Conservation (phyloP, 2,797 vertebrate genomes). For the Pampus argenteus region DNA sequence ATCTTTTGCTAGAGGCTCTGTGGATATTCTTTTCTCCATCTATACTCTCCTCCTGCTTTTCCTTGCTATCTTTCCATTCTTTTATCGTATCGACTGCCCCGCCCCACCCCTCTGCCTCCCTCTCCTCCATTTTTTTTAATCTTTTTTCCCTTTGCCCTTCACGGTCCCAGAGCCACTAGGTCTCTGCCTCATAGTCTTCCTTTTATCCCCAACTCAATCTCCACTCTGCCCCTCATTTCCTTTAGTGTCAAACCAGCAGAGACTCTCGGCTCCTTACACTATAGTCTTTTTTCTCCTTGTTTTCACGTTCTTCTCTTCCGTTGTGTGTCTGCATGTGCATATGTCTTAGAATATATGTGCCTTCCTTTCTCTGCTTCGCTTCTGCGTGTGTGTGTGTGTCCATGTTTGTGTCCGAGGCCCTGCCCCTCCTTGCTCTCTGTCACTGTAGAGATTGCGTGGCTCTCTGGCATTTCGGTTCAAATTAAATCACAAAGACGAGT, state of each 20-base stretch:
- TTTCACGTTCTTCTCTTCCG: conserved; percentile 24
- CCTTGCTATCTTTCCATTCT: conserved; percentile 38
- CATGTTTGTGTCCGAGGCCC: conserved; percentile 44
- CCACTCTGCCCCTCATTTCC: conserved; percentile 38
- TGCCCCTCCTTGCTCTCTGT: conserved; percentile 69
- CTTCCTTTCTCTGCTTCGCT: conserved; percentile 19
- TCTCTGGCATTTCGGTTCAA: conserved; percentile 79
- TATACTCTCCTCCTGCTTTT: conserved; percentile 40
- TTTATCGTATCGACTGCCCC: conserved; percentile 38
- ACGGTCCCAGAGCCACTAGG: conserved; percentile 48
- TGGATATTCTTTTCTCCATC: conserved; percentile 45
- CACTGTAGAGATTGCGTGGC: conserved; percentile 66
- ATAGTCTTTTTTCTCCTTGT: conserved; percentile 8
- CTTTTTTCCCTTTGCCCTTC: conserved; percentile 59
- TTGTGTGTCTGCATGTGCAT: conserved; percentile 27
- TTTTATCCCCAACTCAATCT: conserved; percentile 43
- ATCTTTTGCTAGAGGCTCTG: conserved; percentile 51
- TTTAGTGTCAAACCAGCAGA: conserved; percentile 48
- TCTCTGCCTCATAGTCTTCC: conserved; percentile 45
- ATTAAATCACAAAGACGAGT: conserved; percentile 79
- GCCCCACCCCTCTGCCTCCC: conserved; percentile 32
- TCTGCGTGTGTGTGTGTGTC: conserved; percentile 19
- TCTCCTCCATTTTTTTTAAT: conserved; percentile 50
- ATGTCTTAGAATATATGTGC: conserved; percentile 29
- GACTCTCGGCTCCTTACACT: conserved; percentile 24